Base-by-base conservation (phyloP, 2,888 invertebrate genomes). In the Hydrotaea diabolus region DNA sequence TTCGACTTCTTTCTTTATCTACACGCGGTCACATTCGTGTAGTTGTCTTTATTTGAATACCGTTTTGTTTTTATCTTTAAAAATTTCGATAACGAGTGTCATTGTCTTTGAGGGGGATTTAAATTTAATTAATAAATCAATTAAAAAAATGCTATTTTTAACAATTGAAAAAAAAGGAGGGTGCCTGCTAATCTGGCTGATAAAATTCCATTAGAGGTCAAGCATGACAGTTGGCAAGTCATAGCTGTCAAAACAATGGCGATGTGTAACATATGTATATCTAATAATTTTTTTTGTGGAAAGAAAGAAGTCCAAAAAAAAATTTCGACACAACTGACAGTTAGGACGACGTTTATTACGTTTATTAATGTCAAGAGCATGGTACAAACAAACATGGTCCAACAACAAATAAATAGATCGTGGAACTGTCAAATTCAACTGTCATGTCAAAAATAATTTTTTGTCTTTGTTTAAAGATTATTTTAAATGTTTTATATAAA, bases 1-100 rank as follows among this genome's bases (percentile, higher is more conserved):
- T 31, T 31, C 7, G 31, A 2, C 7, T 31, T 7, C 3, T 49
- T 49, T 49, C 5, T 49, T 49, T 49, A 49, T 49, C 49, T n/a
- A 49, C 2, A n/a, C n/a, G 43, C 49, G 2, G 2, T n/a, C n/a
- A 49, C 49, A 39, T 39, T 39, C 39, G 9, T 39, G 39, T 39
- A 3, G 15, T 49, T 49, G 31, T n/a, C 4, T 49, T 2, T 49
- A 49, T 49, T 49, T 49, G 49, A 49, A 49, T 49, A 49, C 11
- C 13, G 13, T n/a, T 49, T 49, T 49, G 2, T 49, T 49, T 49
- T 43, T 49, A 49, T 49, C 49, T n/a, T 49, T n/a, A 49, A n/a
- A 49, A 49, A n/a, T 49, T 49, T n/a, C 49, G 49, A 49, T 49
- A 49, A 49, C 49, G n/a, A 49, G n/a, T 49, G 49, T 7, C 49